Evolutionary conservation across 2,113 vertebrate species (phyloP), one percentile per base, ranked within the genome.

Genomic region (Entelurus aequoreus): DNA sequence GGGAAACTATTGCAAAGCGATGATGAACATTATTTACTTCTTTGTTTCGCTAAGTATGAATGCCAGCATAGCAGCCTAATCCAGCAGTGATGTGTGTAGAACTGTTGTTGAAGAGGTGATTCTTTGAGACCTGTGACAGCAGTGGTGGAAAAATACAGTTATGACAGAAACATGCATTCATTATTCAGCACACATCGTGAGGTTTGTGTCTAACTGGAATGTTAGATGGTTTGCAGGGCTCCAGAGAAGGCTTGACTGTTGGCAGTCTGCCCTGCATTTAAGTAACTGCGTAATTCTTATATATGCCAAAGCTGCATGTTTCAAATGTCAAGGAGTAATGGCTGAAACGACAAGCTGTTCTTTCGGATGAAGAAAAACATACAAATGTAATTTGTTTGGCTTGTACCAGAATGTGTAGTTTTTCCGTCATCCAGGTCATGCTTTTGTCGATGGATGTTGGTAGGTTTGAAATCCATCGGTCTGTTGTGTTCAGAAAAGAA

Each of bases 81-180:
- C 69, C 28, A 72, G 47, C 50, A 36, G 53, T n/a, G 54, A 65
- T 58, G 57, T 46, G 38, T 51, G 12, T 53, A 64, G 50, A 42
- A 57, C 38, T 51, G 4, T 44, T 56, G 50, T 54, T 62, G 42
- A 60, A 60, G 16, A 61, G 48, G 14, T 28, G 36, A 38, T 64
- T 69, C 47, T 70, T 42, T 58, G 60, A 63, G 64, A 75, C 59
- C 62, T 71, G 64, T 62, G 62, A 13, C 57, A 54, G 50, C 37
- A 44, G 63, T 48, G n/a, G 54, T n/a, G 1, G 37, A 48, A 37
- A 21, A 37, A 37, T 6, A 16, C 47, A 54, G 50, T 52, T 52
- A 16, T 68, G 46, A 63, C 49, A 53, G 28, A 60, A 58, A 67
- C 62, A 60, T 15, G 19, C 44, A 10, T 65, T 19, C 6, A 50